Evolutionary conservation across 2,888 invertebrate genomes (phyloP), one percentile per base, ranked within the genome.

Genomic region (Spodoptera picta): DNA sequence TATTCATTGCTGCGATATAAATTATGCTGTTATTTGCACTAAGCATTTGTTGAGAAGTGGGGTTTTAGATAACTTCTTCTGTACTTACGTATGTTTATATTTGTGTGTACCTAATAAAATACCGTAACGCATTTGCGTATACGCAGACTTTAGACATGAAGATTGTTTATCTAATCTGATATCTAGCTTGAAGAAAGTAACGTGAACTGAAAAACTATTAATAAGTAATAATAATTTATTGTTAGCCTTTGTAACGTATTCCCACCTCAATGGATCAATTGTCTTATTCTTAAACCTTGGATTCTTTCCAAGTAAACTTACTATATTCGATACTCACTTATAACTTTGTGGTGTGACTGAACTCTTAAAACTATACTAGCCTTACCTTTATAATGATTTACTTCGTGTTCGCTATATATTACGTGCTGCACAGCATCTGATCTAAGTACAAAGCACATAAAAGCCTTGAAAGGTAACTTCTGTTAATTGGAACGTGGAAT

Each of bases 401-500:
- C 36, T 36, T 36, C 36, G 36, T 36, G 7, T 43, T 65, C 45
- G 7, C 23, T 44, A 14, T 41, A 44, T 44, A 41, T 47, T 51
- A 50, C 43, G 14, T 50, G 49, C 23, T 44, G n/a, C 57, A 50
- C 24, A 55, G 46, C 55, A 50, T 47, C 45, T 41, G 41, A 54
- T 62, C 70, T 53, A 31, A 60, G 24, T 60, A 53, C 50, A 51
- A 49, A 57, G 44, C 55, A 56, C 50, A 47, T 48, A 1, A 19
- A 27, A 27, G 27, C 3, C 27, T 3, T 27, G 55, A 60, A 54
- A 62, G 23, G 44, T 60, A 57, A 64, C 60, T 73, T 60, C 66
- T 68, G 62, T 74, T 82, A 79, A 83, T 83, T 78, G 78, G 75
- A 79, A 75, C 75, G 73, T 69, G 65, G 67, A 75, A 69, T 79